These are phyloP conservation scores for Gouania willdenowi DNA, from an alignment of 2,797 vertebrate genomes.

Conservation along the genomic window DNA sequence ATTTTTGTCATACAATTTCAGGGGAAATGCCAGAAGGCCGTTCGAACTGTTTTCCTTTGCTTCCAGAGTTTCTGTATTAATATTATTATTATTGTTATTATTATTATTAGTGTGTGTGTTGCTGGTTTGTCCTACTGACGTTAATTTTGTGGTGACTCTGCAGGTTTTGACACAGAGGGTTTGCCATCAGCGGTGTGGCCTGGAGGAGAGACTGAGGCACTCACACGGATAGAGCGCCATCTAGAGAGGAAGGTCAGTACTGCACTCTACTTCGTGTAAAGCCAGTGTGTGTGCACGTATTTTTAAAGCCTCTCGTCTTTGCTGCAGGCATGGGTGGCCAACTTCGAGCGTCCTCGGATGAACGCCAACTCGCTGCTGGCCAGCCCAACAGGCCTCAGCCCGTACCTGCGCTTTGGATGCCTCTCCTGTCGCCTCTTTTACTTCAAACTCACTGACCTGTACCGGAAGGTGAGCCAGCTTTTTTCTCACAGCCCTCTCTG, in stretches of 20 bases:
- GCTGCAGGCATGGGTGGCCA: conserved; percentile 77
- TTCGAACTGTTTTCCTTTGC: no score
- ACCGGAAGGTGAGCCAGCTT: conserved; percentile 63
- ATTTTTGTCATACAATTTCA: no score
- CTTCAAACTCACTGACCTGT: conserved; percentile 80
- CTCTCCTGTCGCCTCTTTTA: conserved; percentile 80
- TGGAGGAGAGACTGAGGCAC: conserved; percentile 74
- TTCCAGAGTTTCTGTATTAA: no score
- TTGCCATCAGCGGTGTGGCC: conserved; percentile 75
- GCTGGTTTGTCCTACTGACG: no score
- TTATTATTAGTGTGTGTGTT: no score
- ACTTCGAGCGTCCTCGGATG: conserved; percentile 80
- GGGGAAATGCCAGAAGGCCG: no score
- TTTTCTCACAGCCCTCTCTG: neutral
- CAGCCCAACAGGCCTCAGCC: conserved; percentile 77
- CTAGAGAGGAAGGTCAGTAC: conserved; percentile 73
- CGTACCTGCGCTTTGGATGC: conserved; percentile 79
- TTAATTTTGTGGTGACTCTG: conserved; percentile 10
- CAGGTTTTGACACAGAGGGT: conserved; percentile 78
- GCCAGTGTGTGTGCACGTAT: no score
- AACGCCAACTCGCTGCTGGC: conserved; percentile 78
- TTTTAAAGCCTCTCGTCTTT: neutral
- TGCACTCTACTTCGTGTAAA: no score
- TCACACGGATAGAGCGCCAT: conserved; percentile 78
- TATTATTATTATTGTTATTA: no score